Percentiles rank a stretch among this genome's conserved stretches.
Conservation (phyloP, 1,140 invertebrate species). For the Pogonus chalceus region DNA sequence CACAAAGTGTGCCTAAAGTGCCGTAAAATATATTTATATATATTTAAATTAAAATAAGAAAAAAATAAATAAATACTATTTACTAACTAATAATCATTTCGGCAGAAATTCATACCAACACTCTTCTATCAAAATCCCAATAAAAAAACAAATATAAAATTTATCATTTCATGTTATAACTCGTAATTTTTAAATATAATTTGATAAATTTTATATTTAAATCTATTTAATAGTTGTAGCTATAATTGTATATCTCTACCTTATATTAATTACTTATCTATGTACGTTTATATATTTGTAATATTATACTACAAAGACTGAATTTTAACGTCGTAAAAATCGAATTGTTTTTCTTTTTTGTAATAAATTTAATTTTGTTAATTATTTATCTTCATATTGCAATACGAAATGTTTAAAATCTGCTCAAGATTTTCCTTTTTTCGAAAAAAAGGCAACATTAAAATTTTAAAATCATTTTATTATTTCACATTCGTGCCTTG, state of each 20-base stretch:
- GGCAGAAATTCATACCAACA: no score
- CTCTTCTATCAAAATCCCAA: no score
- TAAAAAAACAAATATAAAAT: no score
- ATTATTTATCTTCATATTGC: not conserved
- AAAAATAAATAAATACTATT: no score
- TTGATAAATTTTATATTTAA: not conserved
- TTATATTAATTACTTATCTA: not conserved
- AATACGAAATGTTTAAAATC: conserved; percentile 2
- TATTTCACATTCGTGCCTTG: conserved; percentile 34
- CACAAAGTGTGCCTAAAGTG: not conserved
- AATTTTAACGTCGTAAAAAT: not conserved
- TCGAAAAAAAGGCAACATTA: no score
- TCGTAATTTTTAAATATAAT: not conserved
- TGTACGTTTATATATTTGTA: not conserved
- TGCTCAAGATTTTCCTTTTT: no score
- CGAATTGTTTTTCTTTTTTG: not conserved
- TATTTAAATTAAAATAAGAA: no score
- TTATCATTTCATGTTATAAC: no score
- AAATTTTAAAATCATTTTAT: no score
- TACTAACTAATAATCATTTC: no score
- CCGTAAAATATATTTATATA: no score
- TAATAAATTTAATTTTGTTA: conserved; percentile 1
- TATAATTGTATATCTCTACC: not conserved
- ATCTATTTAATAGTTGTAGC: not conserved
- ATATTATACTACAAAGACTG: not conserved